Conservation (phyloP, 1,140 invertebrate species). For the Anastrepha ludens region DNA sequence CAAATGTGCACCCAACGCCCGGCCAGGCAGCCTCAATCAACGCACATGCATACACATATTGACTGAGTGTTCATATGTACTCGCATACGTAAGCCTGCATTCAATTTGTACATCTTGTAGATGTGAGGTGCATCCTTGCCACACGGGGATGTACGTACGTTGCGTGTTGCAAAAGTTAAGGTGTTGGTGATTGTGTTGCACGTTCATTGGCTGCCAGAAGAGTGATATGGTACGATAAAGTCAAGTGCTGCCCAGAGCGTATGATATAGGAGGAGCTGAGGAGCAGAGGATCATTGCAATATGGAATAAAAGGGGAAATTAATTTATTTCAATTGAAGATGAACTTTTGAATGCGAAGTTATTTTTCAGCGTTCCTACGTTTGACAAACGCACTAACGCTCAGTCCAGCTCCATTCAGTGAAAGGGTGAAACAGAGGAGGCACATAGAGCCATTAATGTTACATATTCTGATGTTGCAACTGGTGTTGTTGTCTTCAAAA, state of each 20-base stretch:
- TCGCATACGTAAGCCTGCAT: no score
- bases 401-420: background rate
- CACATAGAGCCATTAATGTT: background rate
- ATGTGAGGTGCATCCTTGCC: background rate
- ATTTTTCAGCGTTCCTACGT: constrained; percentile 49
- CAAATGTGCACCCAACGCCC: constrained; percentile 28
- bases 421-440: background rate
- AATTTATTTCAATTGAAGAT: constrained; percentile 60
- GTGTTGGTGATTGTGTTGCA: constrained; percentile 45
- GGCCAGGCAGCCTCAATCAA: background rate
- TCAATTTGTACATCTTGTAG: no score
- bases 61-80: no score
- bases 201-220: constrained; percentile 48
- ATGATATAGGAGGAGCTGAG: background rate
- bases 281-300: constrained; percentile 11
- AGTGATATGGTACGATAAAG: background rate
- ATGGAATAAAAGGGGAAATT: constrained; percentile 57
- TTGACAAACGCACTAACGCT: constrained; percentile 29
- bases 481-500: background rate
- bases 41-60: background rate
- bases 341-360: constrained; percentile 57
- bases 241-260: background rate
- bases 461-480: background rate
- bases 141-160: background rate
- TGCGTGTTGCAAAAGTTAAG: background rate